Percentiles rank a stretch among this genome's conserved stretches.
Evolutionary conservation across 2,888 invertebrate species (phyloP).

Genomic region (Diogma glabrata): DNA sequence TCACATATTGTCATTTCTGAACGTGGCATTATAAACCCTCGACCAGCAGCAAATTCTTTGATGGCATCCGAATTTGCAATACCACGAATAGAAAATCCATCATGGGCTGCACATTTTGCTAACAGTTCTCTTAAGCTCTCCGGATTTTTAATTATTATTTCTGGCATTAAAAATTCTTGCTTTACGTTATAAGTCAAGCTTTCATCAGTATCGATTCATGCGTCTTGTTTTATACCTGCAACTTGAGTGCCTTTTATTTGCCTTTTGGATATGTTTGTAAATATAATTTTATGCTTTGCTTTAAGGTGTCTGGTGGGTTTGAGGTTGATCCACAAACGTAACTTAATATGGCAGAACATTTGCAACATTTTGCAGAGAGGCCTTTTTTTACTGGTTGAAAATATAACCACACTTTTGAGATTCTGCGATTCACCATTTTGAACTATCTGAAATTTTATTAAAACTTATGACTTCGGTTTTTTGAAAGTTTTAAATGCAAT

Average conservation of each 20-base stretch:
- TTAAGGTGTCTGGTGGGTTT: no score
- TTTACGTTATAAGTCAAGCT: no score
- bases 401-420: neutral
- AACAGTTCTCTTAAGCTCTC: conserved; percentile 4
- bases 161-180: no score
- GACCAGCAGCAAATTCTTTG: neutral
- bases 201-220: no score
- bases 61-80: neutral
- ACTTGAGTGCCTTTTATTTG: no score
- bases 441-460: no score
- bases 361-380: neutral
- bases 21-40: neutral
- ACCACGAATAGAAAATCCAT: neutral
- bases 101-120: neutral
- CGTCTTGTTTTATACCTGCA: no score
- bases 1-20: neutral
- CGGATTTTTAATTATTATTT: neutral
- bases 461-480: no score
- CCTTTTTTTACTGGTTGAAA: neutral
- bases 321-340: no score
- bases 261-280: neutral
- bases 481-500: no score
- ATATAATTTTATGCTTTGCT: no score
- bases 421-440: conserved; percentile 1
- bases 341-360: no score